Base-by-base conservation (phyloP, 2,797 vertebrate genomes). In the Nasua narica region DNA sequence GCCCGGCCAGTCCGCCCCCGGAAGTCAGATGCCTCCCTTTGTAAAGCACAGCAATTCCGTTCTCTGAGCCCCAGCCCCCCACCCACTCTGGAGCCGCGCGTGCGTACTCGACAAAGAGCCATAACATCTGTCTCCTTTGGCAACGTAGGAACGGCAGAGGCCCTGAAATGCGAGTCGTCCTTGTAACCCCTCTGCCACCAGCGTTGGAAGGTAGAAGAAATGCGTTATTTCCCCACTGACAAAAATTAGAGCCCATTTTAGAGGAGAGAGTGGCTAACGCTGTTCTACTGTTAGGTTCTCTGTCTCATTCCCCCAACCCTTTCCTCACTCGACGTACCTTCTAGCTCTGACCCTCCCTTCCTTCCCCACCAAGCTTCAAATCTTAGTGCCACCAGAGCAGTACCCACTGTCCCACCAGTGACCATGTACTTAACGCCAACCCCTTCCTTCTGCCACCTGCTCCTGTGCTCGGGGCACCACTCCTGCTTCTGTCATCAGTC, bases 21-120 rank as follows among this genome's bases (percentile, higher is more conserved):
- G 48, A 48, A 52, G 65, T 19, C 48, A 50, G 15, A 7, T 46
- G 4, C 25, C 5, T 13, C 7, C 37, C 86, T 52, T 58, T 25
- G 43, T 21, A 8, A n/a, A 91, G 65, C 43, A 48, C 2, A 70
- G 50, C 12, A 48, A 25, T 13, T 56, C 13, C 50, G 12, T 69
- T 77, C 50, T 60, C 46, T 89, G 18, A 56, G 19, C 85, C 58
- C 3, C 40, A 27, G n/a, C 32, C 25, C 32, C 35, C 72, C 52
- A 5, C 14, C 37, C 46, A 52, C 32, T 82, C 85, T 35, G 56
- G 32, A 69, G 50, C 12, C 35, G 9, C 19, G 79, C 37, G 4
- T 95, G 58, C 87, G 67, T 77, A 54, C n/a, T 35, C 40, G 16
- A 87, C 62, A 40, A 79, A 97, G 82, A 94, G 35, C 37, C 79